A percentile compares a stretch with the other conserved stretches of the same genome.
phyloP scores from a whole-genome alignment of 2,888 invertebrate species.

The Cryptocephalus moraei region DNA sequence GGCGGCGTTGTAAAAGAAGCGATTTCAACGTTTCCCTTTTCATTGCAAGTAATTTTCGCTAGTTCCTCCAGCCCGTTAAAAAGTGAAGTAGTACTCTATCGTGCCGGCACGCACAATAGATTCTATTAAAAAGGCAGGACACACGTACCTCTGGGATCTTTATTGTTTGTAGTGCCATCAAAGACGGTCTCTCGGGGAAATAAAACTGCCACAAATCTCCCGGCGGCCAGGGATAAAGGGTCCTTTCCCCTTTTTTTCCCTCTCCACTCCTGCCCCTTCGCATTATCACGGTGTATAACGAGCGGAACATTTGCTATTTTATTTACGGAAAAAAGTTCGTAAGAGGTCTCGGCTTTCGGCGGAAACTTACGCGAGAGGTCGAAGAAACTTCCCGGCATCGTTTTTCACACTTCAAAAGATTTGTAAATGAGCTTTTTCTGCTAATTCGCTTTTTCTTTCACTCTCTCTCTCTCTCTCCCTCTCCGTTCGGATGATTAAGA shows the following conservation, averaged over 20 bases:
- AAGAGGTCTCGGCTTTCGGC: not conserved
- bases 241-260: constrained; percentile 16
- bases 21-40: too few relatives aligned
- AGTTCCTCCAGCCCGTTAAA: too few relatives aligned
- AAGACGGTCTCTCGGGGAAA: constrained; percentile 25
- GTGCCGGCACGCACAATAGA: too few relatives aligned
- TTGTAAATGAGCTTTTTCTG: too few relatives aligned
- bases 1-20: too few relatives aligned
- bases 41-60: too few relatives aligned
- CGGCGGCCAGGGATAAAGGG: constrained; percentile 14
- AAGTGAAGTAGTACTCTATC: too few relatives aligned
- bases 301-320: constrained; percentile 21
- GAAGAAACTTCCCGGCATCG: too few relatives aligned
- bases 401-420: too few relatives aligned
- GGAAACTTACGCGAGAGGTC: not conserved
- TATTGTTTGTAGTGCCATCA: constrained; percentile 30
- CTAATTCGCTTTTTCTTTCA: too few relatives aligned
- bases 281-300: constrained; percentile 24
- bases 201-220: constrained; percentile 31
- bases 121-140: not conserved
- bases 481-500: too few relatives aligned
- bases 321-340: constrained; percentile 19
- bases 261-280: constrained; percentile 10
- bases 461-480: too few relatives aligned
- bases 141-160: constrained; percentile 15